phyloP scores from a whole-genome alignment of 2,888 invertebrate species.

The Caenorhabditis macrosperma region DNA sequence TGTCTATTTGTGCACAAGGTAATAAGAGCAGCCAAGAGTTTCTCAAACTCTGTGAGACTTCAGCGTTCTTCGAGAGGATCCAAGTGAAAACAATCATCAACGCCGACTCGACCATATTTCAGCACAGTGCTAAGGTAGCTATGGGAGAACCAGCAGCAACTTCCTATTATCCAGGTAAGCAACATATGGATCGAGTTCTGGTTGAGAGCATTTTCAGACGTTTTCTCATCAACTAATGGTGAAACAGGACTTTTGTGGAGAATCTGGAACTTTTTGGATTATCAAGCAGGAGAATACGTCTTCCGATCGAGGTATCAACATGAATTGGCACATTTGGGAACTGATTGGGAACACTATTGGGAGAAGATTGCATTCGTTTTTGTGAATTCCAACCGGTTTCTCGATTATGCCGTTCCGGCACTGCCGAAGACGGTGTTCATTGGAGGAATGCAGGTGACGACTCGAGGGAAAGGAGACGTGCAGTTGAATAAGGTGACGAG shows the following conservation, averaged over 20 bases:
- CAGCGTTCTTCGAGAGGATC: constrained; percentile 45
- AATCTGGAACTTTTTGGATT: constrained; percentile 19
- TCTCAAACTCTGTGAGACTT: neutral
- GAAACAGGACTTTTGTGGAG: constrained; percentile 26
- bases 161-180: constrained; percentile 47
- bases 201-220: too few relatives aligned
- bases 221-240: too few relatives aligned
- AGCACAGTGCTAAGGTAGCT: too few relatives aligned
- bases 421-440: constrained; percentile 53
- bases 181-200: too few relatives aligned
- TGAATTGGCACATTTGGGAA: too few relatives aligned
- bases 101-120: constrained; percentile 38
- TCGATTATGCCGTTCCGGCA: constrained; percentile 51
- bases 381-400: constrained; percentile 44
- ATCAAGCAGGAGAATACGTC: too few relatives aligned
- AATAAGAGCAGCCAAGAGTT: too few relatives aligned
- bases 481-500: too few relatives aligned
- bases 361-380: constrained; percentile 34
- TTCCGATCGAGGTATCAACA: too few relatives aligned
- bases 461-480: too few relatives aligned
- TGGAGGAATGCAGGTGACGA: too few relatives aligned
- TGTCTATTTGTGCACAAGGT: constrained; percentile 11
- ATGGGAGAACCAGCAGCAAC: constrained; percentile 43
- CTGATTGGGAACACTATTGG: constrained; percentile 30
- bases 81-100: constrained; percentile 40